Evolutionary conservation across 2,113 vertebrate species (phyloP), one percentile per base, ranked within the genome.

Genomic region (Onychorhynchus coronatus): DNA sequence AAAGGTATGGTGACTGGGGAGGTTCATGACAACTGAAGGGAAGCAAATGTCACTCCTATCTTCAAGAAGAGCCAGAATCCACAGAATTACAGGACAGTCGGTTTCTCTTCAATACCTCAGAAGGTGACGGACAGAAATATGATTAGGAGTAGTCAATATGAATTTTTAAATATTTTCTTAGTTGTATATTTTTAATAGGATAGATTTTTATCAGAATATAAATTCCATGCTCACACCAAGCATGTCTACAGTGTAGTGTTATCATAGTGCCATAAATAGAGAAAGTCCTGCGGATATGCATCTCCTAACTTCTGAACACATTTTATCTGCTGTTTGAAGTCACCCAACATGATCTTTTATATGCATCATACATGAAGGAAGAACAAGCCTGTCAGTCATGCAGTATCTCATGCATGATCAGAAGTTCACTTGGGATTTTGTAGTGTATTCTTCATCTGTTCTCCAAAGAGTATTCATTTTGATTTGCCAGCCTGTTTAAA

Each of bases 351-450:
- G 76, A 81, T 92, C 80, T 89, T 92, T 84, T 59, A 23, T 53
- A 84, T 81, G 72, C 86, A 89, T 92, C 91, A 68, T 95, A 81
- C 35, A 88, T 84, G 83, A 91, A 93, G 88, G 63, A 77, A 85
- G 66, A 85, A 37, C 23, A 89, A 89, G 9, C 17, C 30, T 84
- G 44, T 68, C 93, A 75, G 42, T 93, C 84, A 62, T 39, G 22
- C 37, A 58, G 27, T 41, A 85, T 73, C 70, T 92, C 84, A 66
- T 73, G 80, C 73, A 44, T 91, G 65, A 66, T 77, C 47, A 89
- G 47, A 78, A 84, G n/a, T 77, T 63, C 87, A 75, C 14, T 12
- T 62, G 53, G 52, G 91, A 89, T 78, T 92, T 86, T 27, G 17
- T n/a, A 30, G 31, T 15, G 27, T 78, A 42, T 52, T 88, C 49